phyloP scores from a whole-genome alignment of 2,113 vertebrate species.

The Ammodytes dubius region DNA sequence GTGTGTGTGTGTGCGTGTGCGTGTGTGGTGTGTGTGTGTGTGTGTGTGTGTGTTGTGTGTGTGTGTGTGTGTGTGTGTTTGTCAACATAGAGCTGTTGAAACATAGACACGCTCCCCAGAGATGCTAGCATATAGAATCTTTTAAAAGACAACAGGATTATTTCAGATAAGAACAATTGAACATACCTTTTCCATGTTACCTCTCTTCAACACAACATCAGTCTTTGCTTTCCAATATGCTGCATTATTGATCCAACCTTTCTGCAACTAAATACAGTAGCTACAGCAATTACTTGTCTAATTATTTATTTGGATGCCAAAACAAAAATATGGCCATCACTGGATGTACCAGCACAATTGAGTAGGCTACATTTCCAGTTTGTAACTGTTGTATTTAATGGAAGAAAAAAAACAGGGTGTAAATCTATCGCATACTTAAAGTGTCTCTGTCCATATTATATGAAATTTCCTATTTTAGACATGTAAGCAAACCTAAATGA shows the following conservation, averaged over 20 bases:
- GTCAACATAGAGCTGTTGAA: neutral
- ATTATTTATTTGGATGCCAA: conserved; percentile 25
- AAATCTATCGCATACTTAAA: neutral
- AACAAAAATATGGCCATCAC: conserved; percentile 1
- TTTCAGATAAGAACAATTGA: neutral
- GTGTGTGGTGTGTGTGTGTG: no score
- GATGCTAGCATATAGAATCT: neutral
- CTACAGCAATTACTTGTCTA: conserved; percentile 21
- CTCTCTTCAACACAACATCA: neutral
- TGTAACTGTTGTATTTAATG: conserved; percentile 15
- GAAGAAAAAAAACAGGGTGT: neutral
- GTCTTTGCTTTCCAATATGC: neutral
- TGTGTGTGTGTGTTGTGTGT: no score
- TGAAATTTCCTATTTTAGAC: conserved; percentile 4
- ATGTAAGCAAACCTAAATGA: neutral
- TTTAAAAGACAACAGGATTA: neutral
- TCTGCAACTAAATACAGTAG: neutral
- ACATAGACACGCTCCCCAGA: no score
- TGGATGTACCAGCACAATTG: conserved; percentile 11
- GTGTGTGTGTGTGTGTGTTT: neutral
- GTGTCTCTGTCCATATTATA: neutral
- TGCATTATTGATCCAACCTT: conserved; percentile 17
- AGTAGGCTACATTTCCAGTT: conserved; percentile 11
- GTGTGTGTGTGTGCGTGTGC: no score
- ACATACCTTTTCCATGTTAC: neutral